Percentiles rank a stretch among this genome's conserved stretches.
Conservation (phyloP, 2,888 invertebrate species). For the Fragum sueziense region DNA sequence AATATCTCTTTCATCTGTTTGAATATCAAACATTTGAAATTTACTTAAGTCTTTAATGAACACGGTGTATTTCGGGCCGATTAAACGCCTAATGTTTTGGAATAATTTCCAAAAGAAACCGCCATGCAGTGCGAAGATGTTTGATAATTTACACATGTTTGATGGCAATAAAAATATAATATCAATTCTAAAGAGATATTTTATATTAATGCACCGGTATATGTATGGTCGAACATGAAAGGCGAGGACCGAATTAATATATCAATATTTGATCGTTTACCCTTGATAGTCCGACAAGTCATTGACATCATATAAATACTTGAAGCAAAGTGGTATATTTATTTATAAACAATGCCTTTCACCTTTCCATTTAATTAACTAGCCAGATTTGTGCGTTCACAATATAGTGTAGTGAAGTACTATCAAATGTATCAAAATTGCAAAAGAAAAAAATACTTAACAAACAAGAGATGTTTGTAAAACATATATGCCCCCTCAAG, state of each 20-base stretch:
- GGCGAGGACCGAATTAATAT: neutral
- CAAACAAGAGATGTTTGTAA: no score
- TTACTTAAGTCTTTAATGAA: constrained; percentile 13
- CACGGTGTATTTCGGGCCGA: constrained; percentile 6
- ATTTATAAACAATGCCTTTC: no score
- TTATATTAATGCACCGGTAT: neutral
- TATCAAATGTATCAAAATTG: no score
- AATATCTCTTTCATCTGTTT: neutral
- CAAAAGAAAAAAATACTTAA: no score
- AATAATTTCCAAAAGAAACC: constrained; percentile 15
- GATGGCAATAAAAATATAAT: constrained; percentile 5
- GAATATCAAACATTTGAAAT: neutral
- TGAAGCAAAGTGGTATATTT: no score
- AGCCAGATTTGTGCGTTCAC: no score
- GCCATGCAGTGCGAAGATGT: neutral
- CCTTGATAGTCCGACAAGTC: no score
- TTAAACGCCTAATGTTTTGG: constrained; percentile 4
- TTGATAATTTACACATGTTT: constrained; percentile 10
- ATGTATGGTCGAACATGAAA: neutral
- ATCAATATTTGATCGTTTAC: constrained; percentile 21
- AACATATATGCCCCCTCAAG: no score
- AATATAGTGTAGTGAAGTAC: no score
- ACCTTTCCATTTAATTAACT: no score
- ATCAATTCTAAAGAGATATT: neutral
- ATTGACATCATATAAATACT: no score